Conservation (phyloP, 2,113 vertebrate genomes). For the Pelodiscus sinensis region DNA sequence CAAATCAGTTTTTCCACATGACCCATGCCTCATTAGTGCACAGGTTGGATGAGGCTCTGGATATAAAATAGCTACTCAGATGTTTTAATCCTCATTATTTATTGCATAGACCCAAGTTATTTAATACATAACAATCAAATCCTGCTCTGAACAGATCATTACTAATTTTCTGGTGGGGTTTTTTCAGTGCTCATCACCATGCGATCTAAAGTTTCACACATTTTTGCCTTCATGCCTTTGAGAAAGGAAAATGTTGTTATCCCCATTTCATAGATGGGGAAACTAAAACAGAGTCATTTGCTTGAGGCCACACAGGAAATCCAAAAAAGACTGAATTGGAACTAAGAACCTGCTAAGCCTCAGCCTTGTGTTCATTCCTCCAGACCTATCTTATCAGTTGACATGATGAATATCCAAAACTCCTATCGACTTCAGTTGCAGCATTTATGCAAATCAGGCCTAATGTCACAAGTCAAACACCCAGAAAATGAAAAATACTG, state of each 20-base stretch:
- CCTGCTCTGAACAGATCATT: conserved; percentile 48
- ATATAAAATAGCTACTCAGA: conserved; percentile 42
- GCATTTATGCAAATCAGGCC: neutral
- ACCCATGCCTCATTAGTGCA: neutral
- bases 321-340: neutral
- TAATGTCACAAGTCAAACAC: neutral
- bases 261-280: neutral
- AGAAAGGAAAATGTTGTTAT: conserved; percentile 11
- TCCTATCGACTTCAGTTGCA: neutral
- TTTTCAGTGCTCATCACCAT: conserved; percentile 13
- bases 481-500: neutral
- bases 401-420: neutral
- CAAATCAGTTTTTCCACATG: neutral
- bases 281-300: neutral
- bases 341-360: fast-evolving
- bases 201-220: neutral
- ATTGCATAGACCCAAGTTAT: conserved; percentile 11
- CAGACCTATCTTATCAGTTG: neutral
- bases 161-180: conserved; percentile 43
- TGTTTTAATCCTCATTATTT: conserved; percentile 52
- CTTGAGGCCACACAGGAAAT: neutral
- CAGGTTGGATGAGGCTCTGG: conserved; percentile 4
- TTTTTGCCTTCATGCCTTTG: neutral
- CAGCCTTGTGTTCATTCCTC: neutral
- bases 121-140: conserved; percentile 31